Conservation (phyloP, 2,797 vertebrate species). For the Sebastes alutus region DNA sequence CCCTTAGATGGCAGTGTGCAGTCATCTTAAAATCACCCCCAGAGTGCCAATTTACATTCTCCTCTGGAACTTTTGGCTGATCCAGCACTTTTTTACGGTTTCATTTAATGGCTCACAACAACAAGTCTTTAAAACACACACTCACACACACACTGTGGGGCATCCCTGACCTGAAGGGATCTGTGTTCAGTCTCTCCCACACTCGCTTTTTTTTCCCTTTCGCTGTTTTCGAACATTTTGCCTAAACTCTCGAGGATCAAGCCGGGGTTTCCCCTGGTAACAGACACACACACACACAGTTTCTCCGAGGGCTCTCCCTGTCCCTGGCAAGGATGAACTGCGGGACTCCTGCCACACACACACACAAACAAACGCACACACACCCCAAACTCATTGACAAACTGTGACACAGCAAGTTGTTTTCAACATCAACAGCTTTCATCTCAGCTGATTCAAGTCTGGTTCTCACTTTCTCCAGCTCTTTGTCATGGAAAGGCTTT, state of each 20-base stretch:
- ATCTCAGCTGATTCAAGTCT: neutral
- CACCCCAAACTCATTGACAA: conserved; percentile 27
- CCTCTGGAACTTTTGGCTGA: conserved; percentile 12
- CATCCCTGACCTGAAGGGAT: conserved; percentile 34
- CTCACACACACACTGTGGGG: conserved; percentile 16
- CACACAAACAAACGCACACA: neutral
- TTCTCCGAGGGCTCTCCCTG: conserved; percentile 62
- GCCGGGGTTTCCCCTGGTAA: conserved; percentile 78
- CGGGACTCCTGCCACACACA: conserved; percentile 53
- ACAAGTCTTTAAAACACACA: conserved; percentile 18
- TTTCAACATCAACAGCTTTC: conserved; percentile 11
- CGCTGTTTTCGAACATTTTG: conserved; percentile 44
- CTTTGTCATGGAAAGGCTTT: neutral
- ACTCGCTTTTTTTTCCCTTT: conserved; percentile 15
- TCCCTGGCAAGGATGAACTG: conserved; percentile 63
- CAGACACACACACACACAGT: conserved; percentile 37
- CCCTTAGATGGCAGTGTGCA: neutral
- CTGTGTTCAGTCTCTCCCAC: conserved; percentile 36
- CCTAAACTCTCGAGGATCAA: conserved; percentile 44
- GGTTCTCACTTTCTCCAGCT: neutral
- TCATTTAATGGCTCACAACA: conserved; percentile 42
- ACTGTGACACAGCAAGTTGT: conserved; percentile 12
- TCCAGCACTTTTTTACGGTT: conserved; percentile 27
- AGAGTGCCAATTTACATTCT: neutral
- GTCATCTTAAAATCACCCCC: neutral